phyloP scores from a whole-genome alignment of 1,140 invertebrate genomes.

The Pseudomyrmex concolor region DNA sequence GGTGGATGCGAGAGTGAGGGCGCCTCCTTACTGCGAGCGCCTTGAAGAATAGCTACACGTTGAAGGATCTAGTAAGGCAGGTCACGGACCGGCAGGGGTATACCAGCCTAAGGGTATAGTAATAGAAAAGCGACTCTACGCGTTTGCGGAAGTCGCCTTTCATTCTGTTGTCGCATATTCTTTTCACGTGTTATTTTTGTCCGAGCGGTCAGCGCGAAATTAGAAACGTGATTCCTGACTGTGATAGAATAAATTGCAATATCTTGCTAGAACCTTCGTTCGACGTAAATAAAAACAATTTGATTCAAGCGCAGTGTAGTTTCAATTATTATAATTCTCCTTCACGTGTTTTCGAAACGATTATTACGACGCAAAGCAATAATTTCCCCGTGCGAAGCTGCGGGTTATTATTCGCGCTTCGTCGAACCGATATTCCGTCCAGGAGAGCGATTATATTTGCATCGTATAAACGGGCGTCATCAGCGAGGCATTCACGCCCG shows the following conservation, averaged over 20 bases:
- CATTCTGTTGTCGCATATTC: background rate
- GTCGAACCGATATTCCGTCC: background rate
- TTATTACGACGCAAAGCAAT: background rate
- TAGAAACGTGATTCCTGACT: too few species aligned
- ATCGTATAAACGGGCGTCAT: constrained; percentile 51
- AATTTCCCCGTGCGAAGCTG: background rate
- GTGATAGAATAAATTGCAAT: too few species aligned
- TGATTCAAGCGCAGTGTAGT: background rate
- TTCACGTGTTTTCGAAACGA: background rate
- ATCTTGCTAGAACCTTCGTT: too few species aligned
- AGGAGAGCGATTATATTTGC: constrained; percentile 22
- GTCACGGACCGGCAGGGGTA: constrained; percentile 65
- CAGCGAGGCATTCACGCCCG: constrained; percentile 45
- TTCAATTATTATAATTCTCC: background rate
- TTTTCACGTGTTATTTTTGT: background rate
- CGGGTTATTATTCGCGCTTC: background rate
- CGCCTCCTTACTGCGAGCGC: constrained; percentile 23
- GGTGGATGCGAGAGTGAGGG: background rate
- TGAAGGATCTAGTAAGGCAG: constrained; percentile 70
- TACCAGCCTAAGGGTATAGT: background rate
- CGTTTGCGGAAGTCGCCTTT: constrained; percentile 25
- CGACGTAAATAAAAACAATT: background rate
- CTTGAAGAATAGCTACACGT: constrained; percentile 59
- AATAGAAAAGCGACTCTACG: background rate
- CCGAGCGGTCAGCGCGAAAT: background rate